These are phyloP conservation scores for Pogonomyrmex californicus DNA, from an alignment of 1,140 invertebrate species.

Conservation along the genomic window DNA sequence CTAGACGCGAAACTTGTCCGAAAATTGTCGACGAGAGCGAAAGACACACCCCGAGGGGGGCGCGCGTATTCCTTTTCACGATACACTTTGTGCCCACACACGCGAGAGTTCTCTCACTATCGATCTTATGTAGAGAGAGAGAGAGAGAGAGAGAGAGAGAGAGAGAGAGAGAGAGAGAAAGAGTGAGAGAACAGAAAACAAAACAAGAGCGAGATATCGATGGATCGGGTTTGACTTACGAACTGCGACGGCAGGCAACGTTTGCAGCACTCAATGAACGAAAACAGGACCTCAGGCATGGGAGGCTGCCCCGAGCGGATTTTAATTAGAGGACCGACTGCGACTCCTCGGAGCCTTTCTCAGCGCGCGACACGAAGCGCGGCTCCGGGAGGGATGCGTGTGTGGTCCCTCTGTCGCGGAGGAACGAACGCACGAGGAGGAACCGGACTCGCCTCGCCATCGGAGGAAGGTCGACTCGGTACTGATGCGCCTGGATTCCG, in stretches of 20 bases:
- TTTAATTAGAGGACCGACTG: constrained; percentile 52
- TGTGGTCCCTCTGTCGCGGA: constrained; percentile 30
- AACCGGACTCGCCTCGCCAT: constrained; percentile 76
- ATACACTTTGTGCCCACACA: neutral
- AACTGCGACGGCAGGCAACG: constrained; percentile 32
- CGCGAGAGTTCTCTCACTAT: neutral
- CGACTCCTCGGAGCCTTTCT: constrained; percentile 11
- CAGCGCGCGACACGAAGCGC: constrained; percentile 25
- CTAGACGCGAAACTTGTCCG: neutral
- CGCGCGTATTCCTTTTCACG: neutral
- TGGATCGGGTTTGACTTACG: constrained; percentile 34
- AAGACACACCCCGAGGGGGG: neutral
- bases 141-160: neutral
- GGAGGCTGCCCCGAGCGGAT: constrained; percentile 21
- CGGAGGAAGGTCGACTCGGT: constrained; percentile 81
- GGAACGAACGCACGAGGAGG: constrained; percentile 18
- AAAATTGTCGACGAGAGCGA: neutral
- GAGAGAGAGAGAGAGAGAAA: neutral
- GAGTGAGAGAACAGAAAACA: no score
- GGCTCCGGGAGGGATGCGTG: constrained; percentile 19
- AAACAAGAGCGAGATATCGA: constrained; percentile 7
- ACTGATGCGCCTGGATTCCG: constrained; percentile 83
- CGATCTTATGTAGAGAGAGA: neutral
- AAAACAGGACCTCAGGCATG: constrained; percentile 48
- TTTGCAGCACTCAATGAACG: constrained; percentile 48